Evolutionary conservation across 2,797 vertebrate species (phyloP).

Genomic region (Chaenodraco wilsoni): DNA sequence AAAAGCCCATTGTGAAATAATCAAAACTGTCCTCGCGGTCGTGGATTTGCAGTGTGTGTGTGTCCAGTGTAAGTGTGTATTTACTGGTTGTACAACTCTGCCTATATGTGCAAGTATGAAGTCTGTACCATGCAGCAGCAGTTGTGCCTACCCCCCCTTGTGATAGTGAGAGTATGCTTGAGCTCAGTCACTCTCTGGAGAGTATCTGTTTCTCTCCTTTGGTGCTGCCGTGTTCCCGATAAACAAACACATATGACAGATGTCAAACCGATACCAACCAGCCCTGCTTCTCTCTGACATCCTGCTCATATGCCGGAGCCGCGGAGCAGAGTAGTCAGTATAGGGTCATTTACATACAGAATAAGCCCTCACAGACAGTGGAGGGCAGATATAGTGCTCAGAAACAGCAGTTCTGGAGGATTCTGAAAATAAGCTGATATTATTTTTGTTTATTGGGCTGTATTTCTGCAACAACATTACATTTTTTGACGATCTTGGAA

Average conservation of each 20-base stretch:
- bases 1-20: constrained; percentile 47
- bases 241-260: constrained; percentile 75
- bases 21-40: not conserved
- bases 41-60: constrained; percentile 29
- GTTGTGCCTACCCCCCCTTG: constrained; percentile 4
- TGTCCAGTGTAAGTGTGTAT: not conserved
- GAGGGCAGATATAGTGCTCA: not conserved
- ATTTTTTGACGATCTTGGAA: not conserved
- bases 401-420: not conserved
- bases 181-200: constrained; percentile 49
- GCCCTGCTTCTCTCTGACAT: constrained; percentile 39
- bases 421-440: not conserved
- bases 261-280: constrained; percentile 62
- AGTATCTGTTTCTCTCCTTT: constrained; percentile 48
- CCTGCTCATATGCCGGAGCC: constrained; percentile 24
- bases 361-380: not conserved
- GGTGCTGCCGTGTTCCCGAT: constrained; percentile 55
- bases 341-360: constrained; percentile 27
- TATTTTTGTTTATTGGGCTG: not conserved
- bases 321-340: constrained; percentile 18
- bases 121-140: constrained; percentile 24
- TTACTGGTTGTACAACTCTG: not conserved
- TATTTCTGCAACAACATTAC: not conserved
- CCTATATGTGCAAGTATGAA: constrained; percentile 15
- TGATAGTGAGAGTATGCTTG: constrained; percentile 32